Percentiles rank a stretch among this genome's conserved stretches.
phyloP scores from a whole-genome alignment of 2,113 vertebrate species.

The Leucosticte australis region DNA sequence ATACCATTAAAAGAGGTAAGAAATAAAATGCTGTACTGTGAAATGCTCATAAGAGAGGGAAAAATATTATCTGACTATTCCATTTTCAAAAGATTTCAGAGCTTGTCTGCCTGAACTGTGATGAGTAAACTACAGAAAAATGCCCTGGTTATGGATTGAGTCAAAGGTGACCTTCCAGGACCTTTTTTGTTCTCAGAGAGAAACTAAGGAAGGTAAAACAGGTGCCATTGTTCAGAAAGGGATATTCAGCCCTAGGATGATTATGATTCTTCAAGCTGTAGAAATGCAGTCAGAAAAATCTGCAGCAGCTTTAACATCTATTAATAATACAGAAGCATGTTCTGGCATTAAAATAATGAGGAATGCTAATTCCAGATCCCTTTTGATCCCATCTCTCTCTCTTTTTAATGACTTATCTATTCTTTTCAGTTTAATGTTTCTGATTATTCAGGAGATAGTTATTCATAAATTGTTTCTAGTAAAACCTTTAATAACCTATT shows the following conservation, averaged over 20 bases:
- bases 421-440: conserved; percentile 14
- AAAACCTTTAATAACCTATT: conserved; percentile 10
- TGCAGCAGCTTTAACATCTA: conserved; percentile 21
- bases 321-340: conserved; percentile 36
- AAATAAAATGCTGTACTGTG: conserved; percentile 11
- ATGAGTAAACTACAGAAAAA: conserved; percentile 27
- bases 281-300: conserved; percentile 25
- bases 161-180: conserved; percentile 50
- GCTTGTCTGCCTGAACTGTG: not conserved
- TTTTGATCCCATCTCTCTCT: conserved; percentile 10
- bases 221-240: conserved; percentile 50
- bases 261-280: conserved; percentile 38
- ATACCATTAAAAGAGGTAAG: conserved; percentile 60
- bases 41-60: not conserved
- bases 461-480: conserved; percentile 11
- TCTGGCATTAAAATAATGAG: conserved; percentile 55
- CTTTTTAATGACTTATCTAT: not conserved
- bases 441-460: conserved; percentile 26
- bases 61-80: not conserved
- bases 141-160: not conserved
- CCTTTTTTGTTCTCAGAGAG: conserved; percentile 44
- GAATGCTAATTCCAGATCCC: conserved; percentile 3
- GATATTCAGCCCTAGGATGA: not conserved
- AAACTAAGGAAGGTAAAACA: conserved; percentile 59
- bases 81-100: conserved; percentile 41